Percentiles rank a stretch among this genome's conserved stretches.
phyloP scores from a whole-genome alignment of 1,140 invertebrate genomes.

The Meloidogyne chitwoodi region DNA sequence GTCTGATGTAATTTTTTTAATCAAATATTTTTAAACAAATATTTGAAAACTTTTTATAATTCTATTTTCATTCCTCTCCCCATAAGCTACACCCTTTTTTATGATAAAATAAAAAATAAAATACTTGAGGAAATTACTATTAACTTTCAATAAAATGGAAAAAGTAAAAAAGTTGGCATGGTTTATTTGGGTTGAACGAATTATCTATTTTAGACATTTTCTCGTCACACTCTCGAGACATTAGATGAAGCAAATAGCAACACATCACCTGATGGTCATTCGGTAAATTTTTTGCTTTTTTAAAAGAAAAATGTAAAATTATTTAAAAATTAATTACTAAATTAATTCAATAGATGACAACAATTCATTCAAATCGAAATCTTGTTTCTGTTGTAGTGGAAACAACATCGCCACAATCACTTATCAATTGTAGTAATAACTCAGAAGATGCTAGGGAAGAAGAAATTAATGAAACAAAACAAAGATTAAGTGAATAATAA shows the following conservation, averaged over 20 bases:
- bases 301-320: constrained; percentile 1
- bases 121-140: too few relatives aligned
- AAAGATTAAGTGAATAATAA: not conserved
- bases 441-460: not conserved
- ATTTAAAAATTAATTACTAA: constrained; percentile 7
- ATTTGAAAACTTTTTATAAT: too few relatives aligned
- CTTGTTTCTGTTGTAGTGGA: constrained; percentile 7
- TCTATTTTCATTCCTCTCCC: too few relatives aligned
- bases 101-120: too few relatives aligned
- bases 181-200: too few relatives aligned
- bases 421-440: not conserved
- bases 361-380: constrained; percentile 21
- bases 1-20: not conserved
- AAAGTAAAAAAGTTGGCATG: not conserved
- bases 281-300: constrained; percentile 2
- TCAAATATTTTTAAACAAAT: not conserved
- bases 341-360: constrained; percentile 20
- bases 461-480: not conserved
- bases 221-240: constrained; percentile 7
- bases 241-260: constrained; percentile 12
- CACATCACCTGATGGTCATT: constrained; percentile 20
- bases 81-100: too few relatives aligned
- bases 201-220: constrained; percentile 8
- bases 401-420: not conserved
- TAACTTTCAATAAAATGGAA: not conserved